phyloP scores from a whole-genome alignment of 1,140 invertebrate species.

The Metaphire vulgaris region DNA sequence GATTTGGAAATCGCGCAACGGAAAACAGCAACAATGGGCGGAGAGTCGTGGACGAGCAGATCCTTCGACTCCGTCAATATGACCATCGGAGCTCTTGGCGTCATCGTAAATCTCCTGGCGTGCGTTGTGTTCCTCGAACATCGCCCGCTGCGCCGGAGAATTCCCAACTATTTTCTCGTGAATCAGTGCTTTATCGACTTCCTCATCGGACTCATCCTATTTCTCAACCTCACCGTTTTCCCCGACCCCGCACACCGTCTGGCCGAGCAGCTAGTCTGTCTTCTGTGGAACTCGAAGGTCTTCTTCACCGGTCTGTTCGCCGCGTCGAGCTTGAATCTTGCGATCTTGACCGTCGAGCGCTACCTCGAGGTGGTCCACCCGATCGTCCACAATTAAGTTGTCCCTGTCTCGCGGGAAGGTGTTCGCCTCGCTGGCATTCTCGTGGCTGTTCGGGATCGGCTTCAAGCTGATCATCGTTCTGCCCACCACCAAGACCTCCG shows the following conservation, averaged over 20 bases:
- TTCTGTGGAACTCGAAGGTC: neutral
- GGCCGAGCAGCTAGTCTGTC: neutral
- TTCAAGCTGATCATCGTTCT: too few relatives aligned
- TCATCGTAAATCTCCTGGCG: too few relatives aligned
- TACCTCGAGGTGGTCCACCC: constrained; percentile 10
- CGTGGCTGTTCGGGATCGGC: constrained; percentile 1
- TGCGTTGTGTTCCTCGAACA: too few relatives aligned
- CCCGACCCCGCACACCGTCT: neutral
- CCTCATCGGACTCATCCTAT: neutral
- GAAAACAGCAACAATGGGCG: too few relatives aligned
- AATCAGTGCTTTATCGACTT: constrained; percentile 13
- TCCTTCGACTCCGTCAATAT: too few relatives aligned
- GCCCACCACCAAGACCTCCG: too few relatives aligned
- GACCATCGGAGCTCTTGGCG: too few relatives aligned
- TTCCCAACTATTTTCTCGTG: neutral
- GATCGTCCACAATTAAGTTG: constrained; percentile 1
- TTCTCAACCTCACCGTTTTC: neutral
- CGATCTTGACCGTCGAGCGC: constrained; percentile 11
- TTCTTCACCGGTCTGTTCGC: neutral
- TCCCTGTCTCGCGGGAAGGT: neutral
- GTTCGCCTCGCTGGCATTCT: neutral
- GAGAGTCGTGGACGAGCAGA: too few relatives aligned
- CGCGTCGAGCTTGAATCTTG: constrained; percentile 16
- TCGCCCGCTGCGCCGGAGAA: too few relatives aligned
- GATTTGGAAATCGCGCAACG: too few relatives aligned